These are phyloP conservation scores for Azorinus chamasolen DNA, from an alignment of 2,888 invertebrate genomes.

Conservation along the genomic window DNA sequence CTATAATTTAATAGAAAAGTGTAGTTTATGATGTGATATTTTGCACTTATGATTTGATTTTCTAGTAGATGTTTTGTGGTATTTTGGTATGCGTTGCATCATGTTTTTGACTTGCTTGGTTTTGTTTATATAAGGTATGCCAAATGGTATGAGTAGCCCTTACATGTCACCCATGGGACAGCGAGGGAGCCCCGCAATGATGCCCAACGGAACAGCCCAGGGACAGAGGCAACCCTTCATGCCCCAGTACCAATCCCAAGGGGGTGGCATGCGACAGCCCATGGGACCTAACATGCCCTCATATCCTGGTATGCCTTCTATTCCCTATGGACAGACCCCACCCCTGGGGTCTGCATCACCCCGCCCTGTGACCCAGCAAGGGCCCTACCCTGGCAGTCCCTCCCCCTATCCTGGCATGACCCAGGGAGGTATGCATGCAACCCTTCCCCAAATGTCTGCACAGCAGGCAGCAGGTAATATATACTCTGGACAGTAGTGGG, in stretches of 20 bases:
- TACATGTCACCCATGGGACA: conserved; percentile 56
- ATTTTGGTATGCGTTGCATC: conserved; percentile 35
- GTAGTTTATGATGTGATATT: no score
- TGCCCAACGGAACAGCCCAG: conserved; percentile 37
- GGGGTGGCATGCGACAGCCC: conserved; percentile 55
- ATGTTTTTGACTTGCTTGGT: conserved; percentile 58
- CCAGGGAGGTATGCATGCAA: conserved; percentile 65
- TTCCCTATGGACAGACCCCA: conserved; percentile 64
- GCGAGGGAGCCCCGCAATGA: conserved; percentile 40
- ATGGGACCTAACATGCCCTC: conserved; percentile 51
- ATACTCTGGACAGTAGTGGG: neutral
- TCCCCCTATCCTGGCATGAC: conserved; percentile 62
- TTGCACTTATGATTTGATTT: conserved; percentile 8
- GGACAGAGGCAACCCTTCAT: conserved; percentile 55
- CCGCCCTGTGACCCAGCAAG: conserved; percentile 45
- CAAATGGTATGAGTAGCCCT: conserved; percentile 54
- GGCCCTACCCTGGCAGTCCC: conserved; percentile 56
- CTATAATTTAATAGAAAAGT: no score
- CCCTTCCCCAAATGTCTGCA: conserved; percentile 44
- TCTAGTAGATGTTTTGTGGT: conserved; percentile 1
- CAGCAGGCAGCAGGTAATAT: conserved; percentile 32
- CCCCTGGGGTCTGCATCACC: conserved; percentile 51
- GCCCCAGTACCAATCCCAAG: conserved; percentile 65
- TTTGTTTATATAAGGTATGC: conserved; percentile 67
- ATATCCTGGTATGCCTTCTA: conserved; percentile 66